Evolutionary conservation across 1,140 invertebrate species (phyloP).

Genomic region (Dendroctonus ponderosae): DNA sequence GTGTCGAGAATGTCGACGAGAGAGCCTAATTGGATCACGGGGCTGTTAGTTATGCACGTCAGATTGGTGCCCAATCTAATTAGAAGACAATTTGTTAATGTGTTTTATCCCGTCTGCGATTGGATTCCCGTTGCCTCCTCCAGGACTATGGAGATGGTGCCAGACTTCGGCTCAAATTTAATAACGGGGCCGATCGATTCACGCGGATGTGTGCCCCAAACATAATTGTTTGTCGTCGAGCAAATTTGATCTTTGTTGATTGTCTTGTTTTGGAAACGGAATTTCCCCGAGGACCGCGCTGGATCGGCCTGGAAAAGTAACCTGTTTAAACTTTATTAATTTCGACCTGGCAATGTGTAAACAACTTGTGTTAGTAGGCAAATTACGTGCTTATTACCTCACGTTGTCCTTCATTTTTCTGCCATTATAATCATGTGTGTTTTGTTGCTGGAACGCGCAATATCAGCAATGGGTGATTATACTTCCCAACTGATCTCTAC

Average conservation of each 20-base stretch:
- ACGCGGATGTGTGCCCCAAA: constrained; percentile 16
- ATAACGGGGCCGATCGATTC: constrained; percentile 43
- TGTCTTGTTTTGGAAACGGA: constrained; percentile 29
- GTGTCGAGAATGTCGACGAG: constrained; percentile 18
- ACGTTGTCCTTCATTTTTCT: too few species aligned
- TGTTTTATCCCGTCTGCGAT: constrained; percentile 50
- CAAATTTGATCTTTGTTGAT: constrained; percentile 34
- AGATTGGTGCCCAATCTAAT: constrained; percentile 51
- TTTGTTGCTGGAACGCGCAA: too few species aligned
- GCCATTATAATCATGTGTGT: too few species aligned
- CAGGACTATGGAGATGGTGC: constrained; percentile 15
- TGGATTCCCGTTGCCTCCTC: constrained; percentile 41
- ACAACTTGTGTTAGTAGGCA: too few species aligned
- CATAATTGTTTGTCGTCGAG: constrained; percentile 26
- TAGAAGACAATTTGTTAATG: constrained; percentile 52
- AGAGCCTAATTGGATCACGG: constrained; percentile 42
- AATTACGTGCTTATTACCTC: too few species aligned
- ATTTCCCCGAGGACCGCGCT: constrained; percentile 9
- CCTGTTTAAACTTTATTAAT: too few species aligned
- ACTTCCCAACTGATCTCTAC: too few species aligned
- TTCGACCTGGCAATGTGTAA: too few species aligned
- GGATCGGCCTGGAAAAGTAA: too few species aligned
- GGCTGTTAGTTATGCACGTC: constrained; percentile 48
- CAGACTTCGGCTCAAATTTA: constrained; percentile 41
- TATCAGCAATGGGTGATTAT: too few species aligned